Percentiles rank a stretch among this genome's conserved stretches.
phyloP scores from a whole-genome alignment of 2,113 vertebrate species.

The Ceyx cyanopectus region DNA sequence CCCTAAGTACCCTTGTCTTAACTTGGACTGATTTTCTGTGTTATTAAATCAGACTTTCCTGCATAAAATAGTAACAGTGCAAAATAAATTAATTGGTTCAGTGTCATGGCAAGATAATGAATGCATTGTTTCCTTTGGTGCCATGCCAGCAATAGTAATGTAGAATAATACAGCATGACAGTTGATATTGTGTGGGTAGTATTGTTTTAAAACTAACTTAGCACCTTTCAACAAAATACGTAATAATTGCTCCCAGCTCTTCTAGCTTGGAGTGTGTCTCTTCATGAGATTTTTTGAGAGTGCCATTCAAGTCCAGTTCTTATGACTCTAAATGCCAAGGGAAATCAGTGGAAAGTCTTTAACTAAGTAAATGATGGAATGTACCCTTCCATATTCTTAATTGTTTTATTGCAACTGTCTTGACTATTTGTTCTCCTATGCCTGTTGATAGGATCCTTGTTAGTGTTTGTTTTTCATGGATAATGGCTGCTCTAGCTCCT shows the following conservation, averaged over 20 bases:
- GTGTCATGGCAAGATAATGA: neutral
- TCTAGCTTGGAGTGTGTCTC: neutral
- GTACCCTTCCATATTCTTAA: neutral
- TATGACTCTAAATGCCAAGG: neutral
- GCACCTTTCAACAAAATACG: neutral
- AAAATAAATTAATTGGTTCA: neutral
- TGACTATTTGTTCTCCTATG: neutral
- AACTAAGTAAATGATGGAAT: neutral
- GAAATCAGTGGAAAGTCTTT: neutral
- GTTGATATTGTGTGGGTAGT: neutral
- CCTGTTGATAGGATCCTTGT: neutral
- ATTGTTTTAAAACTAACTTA: neutral
- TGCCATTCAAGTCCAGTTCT: neutral
- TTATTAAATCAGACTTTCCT: neutral
- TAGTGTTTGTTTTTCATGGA: neutral
- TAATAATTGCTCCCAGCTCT: neutral
- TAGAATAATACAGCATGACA: neutral
- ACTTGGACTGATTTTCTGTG: neutral
- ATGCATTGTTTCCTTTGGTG: neutral
- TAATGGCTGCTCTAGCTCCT: neutral
- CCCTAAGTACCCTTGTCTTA: neutral
- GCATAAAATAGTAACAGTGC: neutral
- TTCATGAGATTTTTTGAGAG: neutral
- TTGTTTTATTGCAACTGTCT: neutral
- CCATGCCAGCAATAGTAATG: neutral